Percentiles rank a stretch among this genome's conserved stretches.
Conservation (phyloP, 1,140 invertebrate species). For the Trachelipus rathkii region DNA sequence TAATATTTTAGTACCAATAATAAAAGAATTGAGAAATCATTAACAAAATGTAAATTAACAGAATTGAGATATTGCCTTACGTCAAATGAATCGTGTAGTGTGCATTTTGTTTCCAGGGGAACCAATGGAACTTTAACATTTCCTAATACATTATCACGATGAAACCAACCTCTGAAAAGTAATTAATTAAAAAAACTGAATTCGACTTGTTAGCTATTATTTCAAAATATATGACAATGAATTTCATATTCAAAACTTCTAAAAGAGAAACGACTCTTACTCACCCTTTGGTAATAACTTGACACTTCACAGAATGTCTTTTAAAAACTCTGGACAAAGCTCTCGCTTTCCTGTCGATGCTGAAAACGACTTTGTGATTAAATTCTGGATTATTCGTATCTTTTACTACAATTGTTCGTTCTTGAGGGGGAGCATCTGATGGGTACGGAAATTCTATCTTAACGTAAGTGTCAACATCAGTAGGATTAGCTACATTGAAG, state of each 20-base stretch:
- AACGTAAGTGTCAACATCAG: slow-evolving; percentile 90
- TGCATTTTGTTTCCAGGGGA: slow-evolving; percentile 77
- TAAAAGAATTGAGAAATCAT: too few relatives aligned
- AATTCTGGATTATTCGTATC: slow-evolving; percentile 87
- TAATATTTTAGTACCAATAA: too few relatives aligned
- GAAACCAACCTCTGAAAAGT: slow-evolving; percentile 74
- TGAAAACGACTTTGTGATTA: slow-evolving; percentile 68
- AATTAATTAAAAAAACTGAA: too few relatives aligned
- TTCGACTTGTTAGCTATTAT: background rate
- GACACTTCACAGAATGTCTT: slow-evolving; percentile 79
- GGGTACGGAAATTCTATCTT: slow-evolving; percentile 90
- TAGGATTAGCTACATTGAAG: slow-evolving; percentile 75
- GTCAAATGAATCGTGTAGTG: slow-evolving; percentile 83
- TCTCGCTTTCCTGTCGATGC: slow-evolving; percentile 72
- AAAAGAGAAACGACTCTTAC: slow-evolving; percentile 47
- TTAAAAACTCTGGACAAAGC: slow-evolving; percentile 80
- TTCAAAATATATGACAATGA: slow-evolving; percentile 16
- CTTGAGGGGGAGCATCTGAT: slow-evolving; percentile 65
- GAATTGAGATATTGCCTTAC: too few relatives aligned
- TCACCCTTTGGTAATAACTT: slow-evolving; percentile 90
- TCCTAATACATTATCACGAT: slow-evolving; percentile 80
- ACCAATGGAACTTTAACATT: slow-evolving; percentile 75
- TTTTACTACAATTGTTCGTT: slow-evolving; percentile 71
- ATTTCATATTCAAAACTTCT: background rate
- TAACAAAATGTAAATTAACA: too few relatives aligned